These are phyloP conservation scores for Lates japonicus DNA, from an alignment of 2,797 vertebrate species.

Conservation along the genomic window DNA sequence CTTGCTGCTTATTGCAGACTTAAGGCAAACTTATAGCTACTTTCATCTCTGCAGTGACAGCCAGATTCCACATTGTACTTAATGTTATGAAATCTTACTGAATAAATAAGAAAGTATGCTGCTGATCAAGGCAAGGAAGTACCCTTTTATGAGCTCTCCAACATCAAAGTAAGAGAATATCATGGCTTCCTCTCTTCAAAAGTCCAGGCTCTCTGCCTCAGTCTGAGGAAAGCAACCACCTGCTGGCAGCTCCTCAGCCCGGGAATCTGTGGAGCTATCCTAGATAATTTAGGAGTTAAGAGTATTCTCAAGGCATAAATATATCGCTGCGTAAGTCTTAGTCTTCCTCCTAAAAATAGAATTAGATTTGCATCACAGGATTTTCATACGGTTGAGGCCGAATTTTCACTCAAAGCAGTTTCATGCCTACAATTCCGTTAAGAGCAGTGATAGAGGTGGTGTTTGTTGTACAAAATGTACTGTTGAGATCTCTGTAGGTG, in stretches of 20 bases:
- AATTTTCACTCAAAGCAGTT: constrained; percentile 43
- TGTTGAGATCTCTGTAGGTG: constrained; percentile 47
- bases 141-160: constrained; percentile 66
- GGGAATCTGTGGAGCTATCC: constrained; percentile 50
- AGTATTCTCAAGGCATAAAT: constrained; percentile 69
- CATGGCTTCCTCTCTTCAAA: constrained; percentile 64
- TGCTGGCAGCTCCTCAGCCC: constrained; percentile 67
- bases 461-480: constrained; percentile 28
- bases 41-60: constrained; percentile 55
- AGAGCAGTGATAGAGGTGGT: constrained; percentile 1
- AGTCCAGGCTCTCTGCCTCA: constrained; percentile 57
- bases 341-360: constrained; percentile 61
- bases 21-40: constrained; percentile 23
- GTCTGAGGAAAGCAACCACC: constrained; percentile 71
- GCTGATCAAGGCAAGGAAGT: constrained; percentile 70
- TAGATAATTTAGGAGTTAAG: constrained; percentile 70
- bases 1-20: constrained; percentile 12
- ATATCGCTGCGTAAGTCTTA: constrained; percentile 47
- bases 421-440: constrained; percentile 5
- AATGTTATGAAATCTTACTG: constrained; percentile 63
- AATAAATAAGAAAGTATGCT: constrained; percentile 66
- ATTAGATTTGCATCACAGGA: constrained; percentile 36
- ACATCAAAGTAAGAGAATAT: constrained; percentile 70
- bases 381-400: constrained; percentile 25
- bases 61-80: constrained; percentile 56